Percentiles rank a stretch among this genome's conserved stretches.
Evolutionary conservation across 2,888 invertebrate genomes (phyloP).

Genomic region (Antitype chi): DNA sequence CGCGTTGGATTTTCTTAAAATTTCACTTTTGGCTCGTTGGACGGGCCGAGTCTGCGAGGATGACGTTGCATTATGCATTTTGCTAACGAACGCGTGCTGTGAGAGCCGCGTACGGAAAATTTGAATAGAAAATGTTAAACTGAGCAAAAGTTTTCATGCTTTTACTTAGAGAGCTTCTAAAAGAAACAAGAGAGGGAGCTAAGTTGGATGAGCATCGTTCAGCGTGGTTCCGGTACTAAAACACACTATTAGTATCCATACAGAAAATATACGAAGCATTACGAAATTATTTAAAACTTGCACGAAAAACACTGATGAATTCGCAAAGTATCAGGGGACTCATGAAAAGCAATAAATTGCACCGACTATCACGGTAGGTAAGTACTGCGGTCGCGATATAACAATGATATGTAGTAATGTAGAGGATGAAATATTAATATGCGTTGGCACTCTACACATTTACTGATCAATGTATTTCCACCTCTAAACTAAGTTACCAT

Average conservation of each 20-base stretch:
- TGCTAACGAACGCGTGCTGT: slow-evolving; percentile 85
- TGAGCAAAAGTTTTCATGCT: slow-evolving; percentile 71
- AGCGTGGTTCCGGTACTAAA: slow-evolving; percentile 7
- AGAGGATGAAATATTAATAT: slow-evolving; percentile 57
- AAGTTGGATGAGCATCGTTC: slow-evolving; percentile 44
- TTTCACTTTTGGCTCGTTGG: slow-evolving; percentile 77
- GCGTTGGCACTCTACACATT: slow-evolving; percentile 53
- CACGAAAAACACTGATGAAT: slow-evolving; percentile 52
- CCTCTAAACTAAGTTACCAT: slow-evolving; percentile 44
- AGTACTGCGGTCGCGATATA: slow-evolving; percentile 51
- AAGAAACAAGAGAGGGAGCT: slow-evolving; percentile 60
- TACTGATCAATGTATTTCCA: slow-evolving; percentile 56
- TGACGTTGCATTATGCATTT: slow-evolving; percentile 88
- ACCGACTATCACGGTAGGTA: slow-evolving; percentile 46
- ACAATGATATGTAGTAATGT: slow-evolving; percentile 57
- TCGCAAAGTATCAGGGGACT: slow-evolving; percentile 47
- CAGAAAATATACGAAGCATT: background rate
- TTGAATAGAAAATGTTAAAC: slow-evolving; percentile 82
- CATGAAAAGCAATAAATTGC: slow-evolving; percentile 59
- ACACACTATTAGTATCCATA: background rate
- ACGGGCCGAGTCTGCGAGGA: slow-evolving; percentile 68
- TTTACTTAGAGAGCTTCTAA: slow-evolving; percentile 71
- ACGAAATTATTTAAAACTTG: slow-evolving; percentile 25
- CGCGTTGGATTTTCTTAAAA: slow-evolving; percentile 74
- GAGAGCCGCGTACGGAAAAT: slow-evolving; percentile 78